phyloP scores from a whole-genome alignment of 2,797 vertebrate genomes.

The Intellagama lesueurii region DNA sequence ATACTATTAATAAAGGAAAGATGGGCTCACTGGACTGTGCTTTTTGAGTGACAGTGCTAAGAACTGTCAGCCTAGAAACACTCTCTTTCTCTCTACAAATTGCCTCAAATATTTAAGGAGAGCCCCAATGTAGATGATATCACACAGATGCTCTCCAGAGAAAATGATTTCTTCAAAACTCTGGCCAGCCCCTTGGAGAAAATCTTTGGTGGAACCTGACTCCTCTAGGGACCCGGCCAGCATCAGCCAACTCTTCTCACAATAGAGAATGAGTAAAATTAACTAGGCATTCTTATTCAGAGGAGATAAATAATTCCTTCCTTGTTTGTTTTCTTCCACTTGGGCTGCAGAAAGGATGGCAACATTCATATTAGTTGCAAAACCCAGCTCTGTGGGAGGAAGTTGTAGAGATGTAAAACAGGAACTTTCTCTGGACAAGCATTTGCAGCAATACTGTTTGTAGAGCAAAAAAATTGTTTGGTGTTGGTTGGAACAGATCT shows the following conservation, averaged over 20 bases:
- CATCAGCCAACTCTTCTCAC: neutral
- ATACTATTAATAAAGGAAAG: neutral
- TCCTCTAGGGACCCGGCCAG: neutral
- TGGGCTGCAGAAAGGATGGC: neutral
- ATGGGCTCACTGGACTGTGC: neutral
- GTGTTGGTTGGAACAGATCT: neutral
- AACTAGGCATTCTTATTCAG: neutral
- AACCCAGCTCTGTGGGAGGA: slow-evolving; percentile 28
- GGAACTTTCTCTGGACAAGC: slow-evolving; percentile 4
- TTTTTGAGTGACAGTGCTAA: neutral
- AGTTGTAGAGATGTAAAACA: neutral
- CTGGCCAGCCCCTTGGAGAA: neutral
- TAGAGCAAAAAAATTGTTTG: slow-evolving; percentile 18
- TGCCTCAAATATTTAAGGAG: neutral
- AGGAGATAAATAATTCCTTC: neutral
- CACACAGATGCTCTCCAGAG: neutral
- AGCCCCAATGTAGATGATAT: neutral
- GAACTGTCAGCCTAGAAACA: neutral
- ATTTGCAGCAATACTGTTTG: slow-evolving; percentile 6
- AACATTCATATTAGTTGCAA: slow-evolving; percentile 20
- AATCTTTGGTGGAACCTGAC: neutral
- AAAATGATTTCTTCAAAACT: neutral
- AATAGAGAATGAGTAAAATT: neutral
- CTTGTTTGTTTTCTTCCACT: neutral
- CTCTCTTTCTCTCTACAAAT: neutral